Evolutionary conservation across 2,888 invertebrate species (phyloP).

Genomic region (Leucophora obtusa): DNA sequence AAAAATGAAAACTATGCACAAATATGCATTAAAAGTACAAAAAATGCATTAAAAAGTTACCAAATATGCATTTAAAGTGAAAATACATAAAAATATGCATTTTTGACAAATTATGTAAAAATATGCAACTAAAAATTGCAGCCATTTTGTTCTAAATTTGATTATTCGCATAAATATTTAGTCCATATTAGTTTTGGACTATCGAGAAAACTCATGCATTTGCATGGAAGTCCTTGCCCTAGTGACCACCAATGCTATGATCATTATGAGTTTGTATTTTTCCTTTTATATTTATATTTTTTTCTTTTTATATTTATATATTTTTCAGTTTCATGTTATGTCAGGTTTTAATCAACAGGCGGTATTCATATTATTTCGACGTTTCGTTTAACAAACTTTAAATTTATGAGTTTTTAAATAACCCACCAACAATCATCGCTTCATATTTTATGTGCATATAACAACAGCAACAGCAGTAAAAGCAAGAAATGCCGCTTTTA

Average conservation of each 20-base stretch:
- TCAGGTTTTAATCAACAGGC: slow-evolving; percentile 55
- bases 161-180: too few relatives aligned
- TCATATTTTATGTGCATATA: slow-evolving; percentile 25
- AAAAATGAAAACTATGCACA: too few relatives aligned
- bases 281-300: slow-evolving; percentile 6
- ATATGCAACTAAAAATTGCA: too few relatives aligned
- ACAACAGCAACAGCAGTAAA: background rate
- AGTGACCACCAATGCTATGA: background rate
- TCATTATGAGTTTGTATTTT: slow-evolving; percentile 5
- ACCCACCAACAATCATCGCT: slow-evolving; percentile 54
- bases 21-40: too few relatives aligned
- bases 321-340: background rate
- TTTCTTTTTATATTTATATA: background rate
- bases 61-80: too few relatives aligned
- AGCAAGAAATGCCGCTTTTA: background rate
- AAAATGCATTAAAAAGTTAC: too few relatives aligned
- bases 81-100: too few relatives aligned
- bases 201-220: too few relatives aligned
- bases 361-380: slow-evolving; percentile 75
- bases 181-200: too few relatives aligned
- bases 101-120: too few relatives aligned
- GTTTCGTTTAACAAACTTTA: slow-evolving; percentile 72
- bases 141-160: too few relatives aligned
- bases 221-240: too few relatives aligned
- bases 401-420: slow-evolving; percentile 73